A percentile compares a stretch with the other conserved stretches of the same genome.
Evolutionary conservation across 1,140 invertebrate species (phyloP).

Genomic region (Drosophila carrolli): DNA sequence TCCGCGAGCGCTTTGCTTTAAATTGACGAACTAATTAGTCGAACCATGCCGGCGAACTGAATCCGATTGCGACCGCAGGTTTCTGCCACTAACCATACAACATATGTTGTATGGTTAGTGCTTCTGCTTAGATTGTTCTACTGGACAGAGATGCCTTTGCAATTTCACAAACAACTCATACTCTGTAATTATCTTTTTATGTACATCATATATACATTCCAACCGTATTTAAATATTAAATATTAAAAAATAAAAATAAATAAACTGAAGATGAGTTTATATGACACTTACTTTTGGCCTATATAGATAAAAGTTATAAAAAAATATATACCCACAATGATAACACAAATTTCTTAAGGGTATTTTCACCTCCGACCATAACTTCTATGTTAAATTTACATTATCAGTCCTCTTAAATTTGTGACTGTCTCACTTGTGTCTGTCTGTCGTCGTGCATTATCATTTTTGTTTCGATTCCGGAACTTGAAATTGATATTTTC

Average conservation of each 20-base stretch:
- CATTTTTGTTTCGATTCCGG: constrained; percentile 24
- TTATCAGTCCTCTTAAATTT: constrained; percentile 53
- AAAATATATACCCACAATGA: no score
- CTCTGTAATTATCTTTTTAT: no score
- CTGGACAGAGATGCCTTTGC: no score
- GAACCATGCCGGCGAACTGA: constrained; percentile 67
- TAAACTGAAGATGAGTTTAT: no score
- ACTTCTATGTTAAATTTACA: constrained; percentile 9
- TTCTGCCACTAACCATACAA: neutral
- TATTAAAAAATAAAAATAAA: no score
- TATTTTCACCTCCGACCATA: neutral
- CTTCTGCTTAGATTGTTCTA: no score
- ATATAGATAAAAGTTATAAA: no score
- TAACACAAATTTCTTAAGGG: neutral
- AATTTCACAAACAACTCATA: no score
- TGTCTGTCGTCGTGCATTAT: constrained; percentile 10
- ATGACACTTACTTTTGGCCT: no score
- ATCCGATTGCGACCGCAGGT: constrained; percentile 30
- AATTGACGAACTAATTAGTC: constrained; percentile 75
- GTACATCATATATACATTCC: no score
- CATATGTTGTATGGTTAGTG: no score
- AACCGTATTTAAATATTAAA: no score
- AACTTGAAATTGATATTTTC: constrained; percentile 34
- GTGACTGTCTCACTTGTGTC: constrained; percentile 10
- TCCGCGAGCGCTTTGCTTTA: constrained; percentile 48